Evolutionary conservation across 1,140 invertebrate genomes (phyloP).

Genomic region (Trissolcus basalis): DNA sequence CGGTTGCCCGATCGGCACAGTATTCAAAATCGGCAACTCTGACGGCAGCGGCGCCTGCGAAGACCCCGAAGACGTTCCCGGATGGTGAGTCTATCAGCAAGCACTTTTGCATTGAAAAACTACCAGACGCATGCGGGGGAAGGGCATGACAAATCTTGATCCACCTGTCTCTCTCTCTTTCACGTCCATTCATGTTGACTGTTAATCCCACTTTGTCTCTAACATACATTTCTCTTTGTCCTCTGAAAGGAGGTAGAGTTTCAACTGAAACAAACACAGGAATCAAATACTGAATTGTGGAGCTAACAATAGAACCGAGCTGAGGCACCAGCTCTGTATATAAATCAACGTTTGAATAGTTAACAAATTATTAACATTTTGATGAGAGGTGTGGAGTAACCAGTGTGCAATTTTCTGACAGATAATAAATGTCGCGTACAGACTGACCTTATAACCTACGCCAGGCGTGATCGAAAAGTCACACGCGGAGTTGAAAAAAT

Average conservation of each 20-base stretch:
- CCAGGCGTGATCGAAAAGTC: constrained; percentile 3
- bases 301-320: constrained; percentile 18
- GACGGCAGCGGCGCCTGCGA: constrained; percentile 94
- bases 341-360: constrained; percentile 4
- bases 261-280: too few relatives aligned
- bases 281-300: neutral
- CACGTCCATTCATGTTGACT: constrained; percentile 5
- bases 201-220: constrained; percentile 21
- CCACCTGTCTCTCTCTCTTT: too few relatives aligned
- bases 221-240: constrained; percentile 24
- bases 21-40: constrained; percentile 94
- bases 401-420: constrained; percentile 22
- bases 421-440: constrained; percentile 26
- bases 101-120: neutral
- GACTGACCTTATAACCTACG: constrained; percentile 29
- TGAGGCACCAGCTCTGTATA: neutral
- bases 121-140: too few relatives aligned
- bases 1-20: constrained; percentile 95
- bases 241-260: constrained; percentile 27
- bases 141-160: too few relatives aligned
- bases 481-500: constrained; percentile 38
- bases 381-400: constrained; percentile 23
- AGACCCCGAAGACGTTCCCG: constrained; percentile 94
- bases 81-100: constrained; percentile 85
- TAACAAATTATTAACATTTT: constrained; percentile 46